These are phyloP conservation scores for Calephelis virginiensis DNA, from an alignment of 1,140 invertebrate genomes.

Conservation along the genomic window DNA sequence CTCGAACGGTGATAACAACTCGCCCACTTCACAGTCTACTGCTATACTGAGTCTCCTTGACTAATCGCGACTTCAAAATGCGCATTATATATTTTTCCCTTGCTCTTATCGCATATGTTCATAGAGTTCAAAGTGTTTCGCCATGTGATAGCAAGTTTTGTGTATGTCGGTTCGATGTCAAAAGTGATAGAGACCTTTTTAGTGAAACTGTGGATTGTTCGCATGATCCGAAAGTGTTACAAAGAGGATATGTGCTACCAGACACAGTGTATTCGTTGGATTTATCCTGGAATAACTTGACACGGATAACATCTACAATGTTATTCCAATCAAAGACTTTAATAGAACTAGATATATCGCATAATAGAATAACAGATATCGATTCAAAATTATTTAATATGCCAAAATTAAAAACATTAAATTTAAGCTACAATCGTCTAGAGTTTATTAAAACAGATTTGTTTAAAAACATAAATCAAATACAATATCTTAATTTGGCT, in stretches of 20 bases:
- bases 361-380: constrained; percentile 72
- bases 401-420: constrained; percentile 70
- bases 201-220: constrained; percentile 58
- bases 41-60: constrained; percentile 31
- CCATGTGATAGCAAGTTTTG: constrained; percentile 55
- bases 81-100: constrained; percentile 27
- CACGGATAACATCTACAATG: constrained; percentile 33
- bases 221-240: constrained; percentile 40
- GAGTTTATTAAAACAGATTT: constrained; percentile 63
- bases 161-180: constrained; percentile 44
- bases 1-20: constrained; percentile 35
- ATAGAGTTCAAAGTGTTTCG: constrained; percentile 33
- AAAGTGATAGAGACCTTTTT: constrained; percentile 41
- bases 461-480: constrained; percentile 65
- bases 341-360: constrained; percentile 47
- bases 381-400: constrained; percentile 51
- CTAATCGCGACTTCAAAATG: constrained; percentile 38
- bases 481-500: constrained; percentile 77
- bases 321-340: constrained; percentile 46
- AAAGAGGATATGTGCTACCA: constrained; percentile 43
- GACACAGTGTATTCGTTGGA: constrained; percentile 48
- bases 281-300: constrained; percentile 64
- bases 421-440: constrained; percentile 77
- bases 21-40: constrained; percentile 4
- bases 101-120: constrained; percentile 32